Evolutionary conservation across 2,797 vertebrate genomes (phyloP).

Genomic region (Silurus aristotelis): DNA sequence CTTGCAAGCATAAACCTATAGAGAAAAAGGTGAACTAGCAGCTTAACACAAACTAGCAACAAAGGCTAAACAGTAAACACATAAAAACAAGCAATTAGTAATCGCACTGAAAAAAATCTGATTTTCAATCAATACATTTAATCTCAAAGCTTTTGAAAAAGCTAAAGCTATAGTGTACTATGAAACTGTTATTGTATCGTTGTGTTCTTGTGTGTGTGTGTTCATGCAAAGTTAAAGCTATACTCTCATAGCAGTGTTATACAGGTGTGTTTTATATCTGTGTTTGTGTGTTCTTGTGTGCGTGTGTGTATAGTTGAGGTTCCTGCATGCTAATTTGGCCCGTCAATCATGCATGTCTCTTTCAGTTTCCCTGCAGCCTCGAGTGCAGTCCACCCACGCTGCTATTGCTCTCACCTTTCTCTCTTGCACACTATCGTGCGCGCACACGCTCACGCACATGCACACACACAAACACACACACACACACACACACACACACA

Average conservation of each 20-base stretch:
- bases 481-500: not conserved
- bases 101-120: too few relatives aligned
- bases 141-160: too few relatives aligned
- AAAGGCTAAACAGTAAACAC: too few relatives aligned
- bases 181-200: too few relatives aligned
- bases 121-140: too few relatives aligned
- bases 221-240: not conserved
- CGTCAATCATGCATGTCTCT: slow-evolving; percentile 70
- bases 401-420: slow-evolving; percentile 19
- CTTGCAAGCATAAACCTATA: not conserved
- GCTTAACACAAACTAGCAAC: not conserved
- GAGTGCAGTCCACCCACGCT: slow-evolving; percentile 65
- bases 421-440: not conserved
- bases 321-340: slow-evolving; percentile 64
- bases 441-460: too few relatives aligned
- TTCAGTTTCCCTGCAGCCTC: slow-evolving; percentile 51
- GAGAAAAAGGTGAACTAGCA: not conserved
- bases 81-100: too few relatives aligned
- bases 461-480: not conserved
- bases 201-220: not conserved
- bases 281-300: not conserved
- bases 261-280: not conserved
- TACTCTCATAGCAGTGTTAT: not conserved
- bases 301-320: not conserved
- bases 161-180: too few relatives aligned